A percentile compares a stretch with the other conserved stretches of the same genome.
phyloP scores from a whole-genome alignment of 1,140 invertebrate species.

The Anagrus nilaparvatae region DNA sequence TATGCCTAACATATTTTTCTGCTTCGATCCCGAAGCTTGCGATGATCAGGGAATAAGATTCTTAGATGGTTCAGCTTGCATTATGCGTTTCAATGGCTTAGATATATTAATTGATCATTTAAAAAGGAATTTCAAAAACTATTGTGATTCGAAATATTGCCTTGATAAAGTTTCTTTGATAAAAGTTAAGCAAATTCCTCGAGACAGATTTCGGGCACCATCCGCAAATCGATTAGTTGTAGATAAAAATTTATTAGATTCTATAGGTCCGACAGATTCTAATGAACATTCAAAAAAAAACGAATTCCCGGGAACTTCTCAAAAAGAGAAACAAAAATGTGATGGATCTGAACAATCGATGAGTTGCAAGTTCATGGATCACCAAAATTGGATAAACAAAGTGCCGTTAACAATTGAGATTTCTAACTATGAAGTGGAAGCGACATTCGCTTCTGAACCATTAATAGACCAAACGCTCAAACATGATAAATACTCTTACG shows the following conservation, averaged over 20 bases:
- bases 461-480: constrained; percentile 21
- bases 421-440: constrained; percentile 28
- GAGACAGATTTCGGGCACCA: background rate
- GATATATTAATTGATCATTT: constrained; percentile 22
- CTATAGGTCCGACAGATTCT: constrained; percentile 18
- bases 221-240: background rate
- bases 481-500: constrained; percentile 27
- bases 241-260: constrained; percentile 17
- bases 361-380: no score
- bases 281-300: constrained; percentile 15
- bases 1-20: constrained; percentile 18
- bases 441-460: constrained; percentile 20
- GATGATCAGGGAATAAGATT: constrained; percentile 17
- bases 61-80: constrained; percentile 19
- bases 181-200: constrained; percentile 12
- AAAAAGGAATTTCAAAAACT: constrained; percentile 19
- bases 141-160: constrained; percentile 25
- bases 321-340: constrained; percentile 12
- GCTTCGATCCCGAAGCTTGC: constrained; percentile 24
- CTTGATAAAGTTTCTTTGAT: constrained; percentile 25
- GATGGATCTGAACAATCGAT: no score
- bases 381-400: background rate
- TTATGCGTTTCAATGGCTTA: constrained; percentile 23
- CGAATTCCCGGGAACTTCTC: constrained; percentile 21
- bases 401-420: constrained; percentile 21